Evolutionary conservation across 2,113 vertebrate genomes (phyloP).

Genomic region (Merops nubicus): DNA sequence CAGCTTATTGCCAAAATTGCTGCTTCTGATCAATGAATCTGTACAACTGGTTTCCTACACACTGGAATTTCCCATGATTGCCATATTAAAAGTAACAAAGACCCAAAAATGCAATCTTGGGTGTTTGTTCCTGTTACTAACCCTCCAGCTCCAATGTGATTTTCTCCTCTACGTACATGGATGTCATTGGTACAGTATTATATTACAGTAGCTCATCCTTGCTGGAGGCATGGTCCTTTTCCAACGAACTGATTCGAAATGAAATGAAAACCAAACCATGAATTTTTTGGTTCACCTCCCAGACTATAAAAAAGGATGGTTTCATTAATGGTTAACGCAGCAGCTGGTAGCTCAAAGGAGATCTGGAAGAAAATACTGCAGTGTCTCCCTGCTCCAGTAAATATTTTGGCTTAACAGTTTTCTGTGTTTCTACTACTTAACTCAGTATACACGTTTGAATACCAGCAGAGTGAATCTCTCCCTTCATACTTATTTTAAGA

Average conservation of each 20-base stretch:
- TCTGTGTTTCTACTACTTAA: neutral
- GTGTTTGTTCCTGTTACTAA: constrained; percentile 7
- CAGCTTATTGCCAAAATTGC: neutral
- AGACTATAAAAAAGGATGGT: constrained; percentile 27
- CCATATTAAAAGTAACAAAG: neutral
- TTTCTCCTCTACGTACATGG: neutral
- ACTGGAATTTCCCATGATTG: neutral
- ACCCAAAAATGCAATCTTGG: neutral
- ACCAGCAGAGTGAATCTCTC: neutral
- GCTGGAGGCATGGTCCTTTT: constrained; percentile 38
- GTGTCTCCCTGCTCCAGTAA: neutral
- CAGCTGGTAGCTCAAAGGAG: constrained; percentile 23
- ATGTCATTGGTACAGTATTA: constrained; percentile 35
- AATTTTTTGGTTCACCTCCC: constrained; percentile 48
- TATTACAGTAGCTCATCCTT: constrained; percentile 20
- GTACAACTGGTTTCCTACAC: neutral
- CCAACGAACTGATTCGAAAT: constrained; percentile 34
- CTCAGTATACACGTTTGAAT: neutral
- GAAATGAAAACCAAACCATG: constrained; percentile 45
- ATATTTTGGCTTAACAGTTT: neutral
- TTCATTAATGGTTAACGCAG: constrained; percentile 56
- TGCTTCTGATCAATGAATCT: neutral
- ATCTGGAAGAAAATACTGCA: neutral
- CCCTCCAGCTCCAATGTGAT: neutral
- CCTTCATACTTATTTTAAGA: neutral